Conservation (phyloP, 1,140 invertebrate genomes). For the Euura saliciscinereae region DNA sequence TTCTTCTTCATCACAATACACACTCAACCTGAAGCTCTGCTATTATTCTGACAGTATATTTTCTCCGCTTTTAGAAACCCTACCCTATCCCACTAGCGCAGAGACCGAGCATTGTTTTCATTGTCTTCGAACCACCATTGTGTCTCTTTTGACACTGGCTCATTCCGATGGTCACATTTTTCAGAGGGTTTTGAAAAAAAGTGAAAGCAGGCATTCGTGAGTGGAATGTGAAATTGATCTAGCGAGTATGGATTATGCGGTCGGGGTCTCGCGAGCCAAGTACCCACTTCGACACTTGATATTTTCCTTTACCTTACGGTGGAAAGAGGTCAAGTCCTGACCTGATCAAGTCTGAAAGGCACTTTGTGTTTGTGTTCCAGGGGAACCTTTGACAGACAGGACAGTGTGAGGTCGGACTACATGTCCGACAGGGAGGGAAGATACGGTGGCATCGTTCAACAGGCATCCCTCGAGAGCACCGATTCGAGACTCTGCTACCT, state of each 20-base stretch:
- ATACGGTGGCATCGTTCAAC: conserved; percentile 87
- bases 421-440: conserved; percentile 84
- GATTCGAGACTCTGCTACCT: conserved; percentile 92
- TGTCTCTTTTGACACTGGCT: conserved; percentile 9
- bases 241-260: too few relatives aligned
- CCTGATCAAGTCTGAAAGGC: not conserved
- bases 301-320: not conserved
- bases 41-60: not conserved
- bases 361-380: conserved; percentile 60
- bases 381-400: conserved; percentile 86
- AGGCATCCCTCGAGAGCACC: conserved; percentile 91
- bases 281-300: not conserved
- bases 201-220: not conserved
- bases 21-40: not conserved
- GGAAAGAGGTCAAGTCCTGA: not conserved
- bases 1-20: not conserved
- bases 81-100: conserved; percentile 12
- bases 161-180: not conserved
- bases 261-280: not conserved
- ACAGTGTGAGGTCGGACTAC: conserved; percentile 87
- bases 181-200: not conserved
- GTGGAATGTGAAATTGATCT: too few relatives aligned
- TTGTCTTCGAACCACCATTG: conserved; percentile 38
- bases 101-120: conserved; percentile 34
- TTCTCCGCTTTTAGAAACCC: conserved; percentile 2